phyloP scores from a whole-genome alignment of 2,797 vertebrate species.

The Myotis planiceps region DNA sequence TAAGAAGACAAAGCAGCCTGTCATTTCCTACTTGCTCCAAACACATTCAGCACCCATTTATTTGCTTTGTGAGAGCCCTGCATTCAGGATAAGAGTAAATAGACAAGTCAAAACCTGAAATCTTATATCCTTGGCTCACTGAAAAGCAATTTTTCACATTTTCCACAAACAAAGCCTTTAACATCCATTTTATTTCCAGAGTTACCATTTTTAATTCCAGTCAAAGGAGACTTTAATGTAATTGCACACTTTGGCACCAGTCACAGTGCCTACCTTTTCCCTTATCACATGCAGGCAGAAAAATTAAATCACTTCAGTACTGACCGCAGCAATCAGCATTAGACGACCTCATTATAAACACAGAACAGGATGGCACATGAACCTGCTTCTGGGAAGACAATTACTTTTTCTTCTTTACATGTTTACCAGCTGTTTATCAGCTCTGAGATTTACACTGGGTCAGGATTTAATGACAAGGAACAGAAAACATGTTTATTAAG shows the following conservation, averaged over 20 bases:
- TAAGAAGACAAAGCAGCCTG: constrained; percentile 61
- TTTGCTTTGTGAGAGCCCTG: constrained; percentile 57
- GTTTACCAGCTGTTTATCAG: constrained; percentile 39
- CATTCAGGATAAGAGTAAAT: constrained; percentile 68
- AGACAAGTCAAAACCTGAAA: constrained; percentile 65
- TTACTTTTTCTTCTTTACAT: not conserved
- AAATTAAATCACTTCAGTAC: constrained; percentile 39
- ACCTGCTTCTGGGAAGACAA: not conserved
- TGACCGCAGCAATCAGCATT: constrained; percentile 10
- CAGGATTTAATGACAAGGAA: constrained; percentile 20
- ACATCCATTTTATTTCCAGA: constrained; percentile 56
- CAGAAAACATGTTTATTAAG: constrained; percentile 2
- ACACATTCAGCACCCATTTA: constrained; percentile 64
- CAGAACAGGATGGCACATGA: not conserved
- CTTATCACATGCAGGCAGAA: constrained; percentile 51
- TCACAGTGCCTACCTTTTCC: constrained; percentile 41
- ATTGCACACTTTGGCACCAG: constrained; percentile 45
- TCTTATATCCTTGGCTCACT: constrained; percentile 58
- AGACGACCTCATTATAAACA: constrained; percentile 39
- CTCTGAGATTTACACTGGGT: constrained; percentile 4
- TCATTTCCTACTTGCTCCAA: constrained; percentile 62
- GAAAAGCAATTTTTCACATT: constrained; percentile 50
- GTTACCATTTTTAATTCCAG: constrained; percentile 70
- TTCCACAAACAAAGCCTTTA: not conserved
- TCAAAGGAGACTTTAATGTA: constrained; percentile 46